Evolutionary conservation across 1,140 invertebrate genomes (phyloP), one percentile per base, ranked within the genome.

Genomic region (Camponotus vicinus): DNA sequence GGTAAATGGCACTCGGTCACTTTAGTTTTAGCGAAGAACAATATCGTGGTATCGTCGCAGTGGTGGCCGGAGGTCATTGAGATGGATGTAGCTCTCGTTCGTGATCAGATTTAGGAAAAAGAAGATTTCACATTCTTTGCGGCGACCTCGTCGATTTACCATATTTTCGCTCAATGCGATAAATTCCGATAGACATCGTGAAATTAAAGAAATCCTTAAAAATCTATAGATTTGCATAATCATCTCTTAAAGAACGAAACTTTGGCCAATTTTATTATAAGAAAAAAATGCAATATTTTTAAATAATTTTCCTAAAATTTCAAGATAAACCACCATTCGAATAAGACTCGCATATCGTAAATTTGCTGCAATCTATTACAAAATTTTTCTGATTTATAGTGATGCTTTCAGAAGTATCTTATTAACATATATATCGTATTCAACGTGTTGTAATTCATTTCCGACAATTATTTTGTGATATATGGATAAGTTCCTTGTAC

Each of bases 21-120:
- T 88, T 89, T 73, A 55, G 85, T 90, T 92, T 89, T 82, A 89
- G 37, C 82, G 66, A 85, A 61, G 67, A 90, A 86, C 76, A 79
- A 89, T 77, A 71, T 70, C 7, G 2, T 49, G 49, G 13, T 80
- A 61, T 15, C 63, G 52, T 45, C 69, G 42, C 59, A 37, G 86
- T 87, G 89, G 87, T 91, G 87, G 89, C 71, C 52, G 73, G 75
- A 86, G 88, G 91, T 91, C 88, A 93, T 93, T 93, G 76, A 83
- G 89, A 94, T 93, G 93, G 92, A 94, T 94, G 91, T 93, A 84
- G 93, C 85, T 90, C 93, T 92, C 88, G 79, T 90, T 93, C 93
- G 93, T 94, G 93, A 93, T 90, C 87, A 73, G 93, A 32, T 85
- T 93, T 63, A 70, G 59, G 77, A 93, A 84, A 84, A 90, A 88